A percentile compares a stretch with the other conserved stretches of the same genome.
phyloP scores from a whole-genome alignment of 2,797 vertebrate genomes.

The Rhynchotus rufescens region DNA sequence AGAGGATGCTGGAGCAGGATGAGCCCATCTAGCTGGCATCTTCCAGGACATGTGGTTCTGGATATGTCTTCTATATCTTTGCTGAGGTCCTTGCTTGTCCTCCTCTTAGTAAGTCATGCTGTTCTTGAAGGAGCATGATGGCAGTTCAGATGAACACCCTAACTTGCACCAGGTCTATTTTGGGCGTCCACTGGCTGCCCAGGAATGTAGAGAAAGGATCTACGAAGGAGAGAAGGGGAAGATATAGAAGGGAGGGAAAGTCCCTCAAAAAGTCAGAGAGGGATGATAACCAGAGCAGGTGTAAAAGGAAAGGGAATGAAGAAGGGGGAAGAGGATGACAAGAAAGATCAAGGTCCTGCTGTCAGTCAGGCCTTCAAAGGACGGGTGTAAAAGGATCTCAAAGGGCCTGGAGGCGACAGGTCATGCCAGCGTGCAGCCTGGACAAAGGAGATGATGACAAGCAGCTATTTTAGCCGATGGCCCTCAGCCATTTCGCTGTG shows the following conservation, averaged over 20 bases:
- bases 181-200: background rate
- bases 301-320: background rate
- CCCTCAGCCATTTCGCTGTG: conserved; percentile 18
- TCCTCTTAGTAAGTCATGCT: background rate
- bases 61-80: background rate
- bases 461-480: conserved; percentile 66
- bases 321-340: background rate
- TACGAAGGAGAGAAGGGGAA: background rate
- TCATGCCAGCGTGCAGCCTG: background rate
- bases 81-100: background rate
- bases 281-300: background rate
- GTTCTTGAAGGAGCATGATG: background rate
- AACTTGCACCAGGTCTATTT: background rate
- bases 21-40: fast-evolving
- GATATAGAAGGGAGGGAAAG: background rate
- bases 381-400: conserved; percentile 24
- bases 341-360: background rate
- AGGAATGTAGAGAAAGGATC: background rate
- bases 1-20: background rate
- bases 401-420: background rate
- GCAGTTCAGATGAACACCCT: background rate
- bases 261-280: background rate
- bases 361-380: background rate
- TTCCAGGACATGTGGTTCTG: background rate
- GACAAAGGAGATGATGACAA: conserved; percentile 76